A percentile compares a stretch with the other conserved stretches of the same genome.
Evolutionary conservation across 2,888 invertebrate genomes (phyloP).

Genomic region (Shargacucullia verbasci): DNA sequence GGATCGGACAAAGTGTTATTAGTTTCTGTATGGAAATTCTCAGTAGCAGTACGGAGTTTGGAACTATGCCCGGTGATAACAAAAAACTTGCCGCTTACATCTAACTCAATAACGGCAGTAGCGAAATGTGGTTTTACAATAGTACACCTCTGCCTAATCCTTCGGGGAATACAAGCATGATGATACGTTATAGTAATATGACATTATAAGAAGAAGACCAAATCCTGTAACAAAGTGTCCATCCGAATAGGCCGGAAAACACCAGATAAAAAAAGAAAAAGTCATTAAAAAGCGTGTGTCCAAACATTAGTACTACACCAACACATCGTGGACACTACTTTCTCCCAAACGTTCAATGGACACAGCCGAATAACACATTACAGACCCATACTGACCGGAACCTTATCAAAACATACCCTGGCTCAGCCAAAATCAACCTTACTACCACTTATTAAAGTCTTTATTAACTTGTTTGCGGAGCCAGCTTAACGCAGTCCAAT

Average conservation of each 20-base stretch:
- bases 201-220: too few relatives aligned
- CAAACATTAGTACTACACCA: slow-evolving; percentile 45
- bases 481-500: slow-evolving; percentile 23
- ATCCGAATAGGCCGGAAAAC: not conserved
- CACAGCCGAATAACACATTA: slow-evolving; percentile 55
- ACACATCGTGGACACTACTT: slow-evolving; percentile 28
- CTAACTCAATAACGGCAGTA: too few relatives aligned
- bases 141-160: too few relatives aligned
- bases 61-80: too few relatives aligned
- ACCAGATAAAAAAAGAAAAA: slow-evolving; percentile 23
- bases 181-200: too few relatives aligned
- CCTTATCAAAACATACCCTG: slow-evolving; percentile 53
- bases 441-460: slow-evolving; percentile 41
- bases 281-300: slow-evolving; percentile 35
- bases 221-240: too few relatives aligned
- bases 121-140: too few relatives aligned
- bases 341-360: slow-evolving; percentile 37
- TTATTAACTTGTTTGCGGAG: slow-evolving; percentile 24
- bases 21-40: too few relatives aligned
- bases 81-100: too few relatives aligned
- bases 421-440: slow-evolving; percentile 58
- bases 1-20: too few relatives aligned
- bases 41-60: too few relatives aligned
- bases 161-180: too few relatives aligned
- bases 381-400: slow-evolving; percentile 45